Evolutionary conservation across 2,113 vertebrate genomes (phyloP), one percentile per base, ranked within the genome.

Genomic region (Pao palembangensis): DNA sequence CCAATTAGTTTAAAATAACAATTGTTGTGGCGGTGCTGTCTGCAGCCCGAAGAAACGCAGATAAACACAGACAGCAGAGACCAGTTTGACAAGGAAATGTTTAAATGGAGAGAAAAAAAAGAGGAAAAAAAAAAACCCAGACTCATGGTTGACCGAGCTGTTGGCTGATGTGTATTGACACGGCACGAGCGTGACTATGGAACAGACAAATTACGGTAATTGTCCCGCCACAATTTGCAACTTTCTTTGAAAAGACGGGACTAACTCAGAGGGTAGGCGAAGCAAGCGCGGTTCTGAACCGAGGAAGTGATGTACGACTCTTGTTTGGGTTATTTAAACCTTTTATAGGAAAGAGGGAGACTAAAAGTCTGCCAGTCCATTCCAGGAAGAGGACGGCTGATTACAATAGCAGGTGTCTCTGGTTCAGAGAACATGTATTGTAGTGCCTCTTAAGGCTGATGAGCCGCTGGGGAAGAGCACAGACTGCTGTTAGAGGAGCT

Each of bases 1-100:
- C 84, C 86, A 88, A 89, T 89, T 89, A 89, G 74, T 58, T 72
- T 68, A 73, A 78, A 74, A 84, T 78, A 87, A 86, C 80, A 84
- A 79, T 79, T 61, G 73, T 55, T 80, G 76, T 67, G 19, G 65
- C 69, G 61, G 55, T 7, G 28, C 69, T 62, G 57, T 65, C 57
- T 19, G 66, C 69, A 81, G 69, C 71, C 74, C 71, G 61, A 73
- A 54, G 69, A 85, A 61, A 49, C 69, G 14, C 71, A 53, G 83
- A 80, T 86, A 81, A 85, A 82, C 78, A 58, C 79, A 56, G 58
- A 69, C 71, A 61, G 76, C 67, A 34, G 28, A 71, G 75, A 71
- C 78, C 71, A 71, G 58, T 77, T 64, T 67, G 70, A 81, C 85
- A 80, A 15, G 80, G 77, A 86, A 82, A 79, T 52, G 68, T 79